These are phyloP conservation scores for Thumatha senex DNA, from an alignment of 2,888 invertebrate species.

Conservation along the genomic window DNA sequence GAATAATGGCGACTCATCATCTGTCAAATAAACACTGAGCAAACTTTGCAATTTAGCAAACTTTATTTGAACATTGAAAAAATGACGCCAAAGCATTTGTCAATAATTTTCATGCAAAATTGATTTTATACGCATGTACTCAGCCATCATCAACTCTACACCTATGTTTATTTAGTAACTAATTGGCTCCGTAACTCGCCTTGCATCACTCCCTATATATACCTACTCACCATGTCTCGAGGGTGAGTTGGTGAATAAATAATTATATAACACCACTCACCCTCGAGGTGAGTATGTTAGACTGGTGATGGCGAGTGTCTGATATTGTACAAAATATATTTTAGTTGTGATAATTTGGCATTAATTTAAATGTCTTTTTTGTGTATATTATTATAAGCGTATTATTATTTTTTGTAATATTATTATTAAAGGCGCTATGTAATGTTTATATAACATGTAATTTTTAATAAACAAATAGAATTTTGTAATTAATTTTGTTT, in stretches of 20 bases:
- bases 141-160: too few relatives aligned
- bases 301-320: too few relatives aligned
- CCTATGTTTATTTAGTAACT: neutral
- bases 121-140: neutral
- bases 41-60: too few relatives aligned
- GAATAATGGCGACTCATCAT: too few relatives aligned
- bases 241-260: too few relatives aligned
- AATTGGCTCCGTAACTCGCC: neutral
- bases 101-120: neutral
- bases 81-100: neutral
- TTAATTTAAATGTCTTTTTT: slow-evolving; percentile 11
- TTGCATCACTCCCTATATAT: neutral
- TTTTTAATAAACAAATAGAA: slow-evolving; percentile 60
- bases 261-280: too few relatives aligned
- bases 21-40: too few relatives aligned
- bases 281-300: too few relatives aligned
- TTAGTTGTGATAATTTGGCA: slow-evolving; percentile 11
- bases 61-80: too few relatives aligned
- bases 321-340: neutral
- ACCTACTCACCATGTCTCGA: neutral
- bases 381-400: slow-evolving; percentile 32
- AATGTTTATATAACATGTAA: slow-evolving; percentile 44
- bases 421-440: slow-evolving; percentile 37
- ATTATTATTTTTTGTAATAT: slow-evolving; percentile 44
- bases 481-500: slow-evolving; percentile 47